phyloP scores from a whole-genome alignment of 2,113 vertebrate genomes.

The Smithornis capensis region DNA sequence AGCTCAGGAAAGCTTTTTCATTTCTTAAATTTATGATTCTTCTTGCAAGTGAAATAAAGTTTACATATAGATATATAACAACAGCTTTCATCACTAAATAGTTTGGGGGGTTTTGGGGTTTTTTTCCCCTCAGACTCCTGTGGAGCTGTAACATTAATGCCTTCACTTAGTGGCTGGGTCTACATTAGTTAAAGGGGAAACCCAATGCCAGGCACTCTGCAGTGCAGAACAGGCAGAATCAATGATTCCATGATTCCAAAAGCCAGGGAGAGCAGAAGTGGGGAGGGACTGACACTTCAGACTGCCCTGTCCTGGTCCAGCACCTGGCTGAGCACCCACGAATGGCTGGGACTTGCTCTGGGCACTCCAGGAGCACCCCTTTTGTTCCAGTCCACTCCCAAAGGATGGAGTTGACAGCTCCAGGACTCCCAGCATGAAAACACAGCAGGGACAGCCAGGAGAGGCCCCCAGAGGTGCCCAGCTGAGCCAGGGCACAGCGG shows the following conservation, averaged over 20 bases:
- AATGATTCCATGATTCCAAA: accelerated
- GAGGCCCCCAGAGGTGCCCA: too few species aligned
- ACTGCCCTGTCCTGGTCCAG: background rate
- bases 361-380: background rate
- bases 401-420: background rate
- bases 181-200: background rate
- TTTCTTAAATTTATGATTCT: background rate
- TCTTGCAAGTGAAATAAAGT: background rate
- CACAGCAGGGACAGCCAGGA: background rate
- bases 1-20: background rate
- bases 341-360: background rate
- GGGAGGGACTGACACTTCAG: background rate
- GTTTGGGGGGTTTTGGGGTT: too few species aligned
- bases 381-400: background rate
- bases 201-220: background rate
- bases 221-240: background rate
- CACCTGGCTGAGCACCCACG: too few species aligned
- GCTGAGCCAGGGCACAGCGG: too few species aligned
- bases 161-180: background rate
- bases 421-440: background rate
- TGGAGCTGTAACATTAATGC: background rate
- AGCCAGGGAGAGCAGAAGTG: background rate
- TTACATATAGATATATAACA: background rate
- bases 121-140: background rate
- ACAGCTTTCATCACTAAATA: background rate